Conservation (phyloP, 2,113 vertebrate species). For the Polypterus senegalus region DNA sequence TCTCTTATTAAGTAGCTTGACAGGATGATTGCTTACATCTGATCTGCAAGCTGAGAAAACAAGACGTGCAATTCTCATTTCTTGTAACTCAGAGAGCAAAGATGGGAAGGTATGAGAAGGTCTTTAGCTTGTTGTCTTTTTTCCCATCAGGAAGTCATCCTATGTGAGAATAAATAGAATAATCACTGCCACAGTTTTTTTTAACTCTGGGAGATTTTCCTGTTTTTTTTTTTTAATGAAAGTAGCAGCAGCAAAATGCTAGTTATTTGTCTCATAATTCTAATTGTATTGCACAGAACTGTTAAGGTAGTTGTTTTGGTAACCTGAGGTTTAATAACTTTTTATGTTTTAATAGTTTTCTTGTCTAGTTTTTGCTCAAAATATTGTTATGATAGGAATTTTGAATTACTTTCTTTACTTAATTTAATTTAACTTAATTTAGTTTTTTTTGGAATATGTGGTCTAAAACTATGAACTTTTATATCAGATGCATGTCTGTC, state of each 20-base stretch:
- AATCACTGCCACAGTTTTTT: not conserved
- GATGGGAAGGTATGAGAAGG: conserved; percentile 7
- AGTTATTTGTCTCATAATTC: not conserved
- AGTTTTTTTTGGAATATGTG: no score
- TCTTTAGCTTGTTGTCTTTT: not conserved
- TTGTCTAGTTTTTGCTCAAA: no score
- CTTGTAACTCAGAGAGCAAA: not conserved
- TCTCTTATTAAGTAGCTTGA: not conserved
- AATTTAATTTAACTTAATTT: no score
- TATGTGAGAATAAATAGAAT: not conserved
- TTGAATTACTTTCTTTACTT: no score
- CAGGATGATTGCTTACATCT: not conserved
- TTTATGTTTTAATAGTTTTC: no score
- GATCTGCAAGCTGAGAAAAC: conserved; percentile 6
- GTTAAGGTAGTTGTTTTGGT: no score
- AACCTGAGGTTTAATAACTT: no score
- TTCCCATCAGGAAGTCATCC: conserved; percentile 1
- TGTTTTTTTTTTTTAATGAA: not conserved
- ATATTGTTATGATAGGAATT: no score
- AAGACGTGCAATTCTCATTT: conserved; percentile 3
- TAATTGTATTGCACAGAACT: not conserved
- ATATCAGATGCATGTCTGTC: no score
- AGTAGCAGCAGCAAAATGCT: not conserved
- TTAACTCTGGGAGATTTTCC: not conserved
- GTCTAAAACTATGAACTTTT: no score